A percentile compares a stretch with the other conserved stretches of the same genome.
Conservation (phyloP, 2,113 vertebrate genomes). For the Circaetus gallicus region DNA sequence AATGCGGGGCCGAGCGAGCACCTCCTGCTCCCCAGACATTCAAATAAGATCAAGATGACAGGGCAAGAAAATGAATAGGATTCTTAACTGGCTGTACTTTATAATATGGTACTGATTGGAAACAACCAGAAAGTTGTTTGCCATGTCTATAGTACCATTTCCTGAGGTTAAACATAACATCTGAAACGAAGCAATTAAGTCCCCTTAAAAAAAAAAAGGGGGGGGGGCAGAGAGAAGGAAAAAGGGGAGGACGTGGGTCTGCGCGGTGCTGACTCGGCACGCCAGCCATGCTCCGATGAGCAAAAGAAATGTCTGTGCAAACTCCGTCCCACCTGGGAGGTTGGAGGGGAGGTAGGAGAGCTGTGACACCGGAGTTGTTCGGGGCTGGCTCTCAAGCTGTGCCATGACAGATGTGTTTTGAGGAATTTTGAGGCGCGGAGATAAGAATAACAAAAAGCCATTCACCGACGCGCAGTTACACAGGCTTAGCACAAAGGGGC, state of each 20-base stretch:
- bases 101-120: constrained; percentile 81
- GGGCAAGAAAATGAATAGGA: constrained; percentile 79
- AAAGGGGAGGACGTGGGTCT: neutral
- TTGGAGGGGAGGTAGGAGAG: constrained; percentile 45
- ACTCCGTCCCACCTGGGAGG: constrained; percentile 60
- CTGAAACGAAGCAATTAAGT: constrained; percentile 88
- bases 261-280: constrained; percentile 5
- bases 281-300: constrained; percentile 43
- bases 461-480: constrained; percentile 29
- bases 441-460: constrained; percentile 63
- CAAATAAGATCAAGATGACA: constrained; percentile 86
- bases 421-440: constrained; percentile 56
- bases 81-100: constrained; percentile 78
- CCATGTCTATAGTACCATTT: constrained; percentile 84
- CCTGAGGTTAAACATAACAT: constrained; percentile 90
- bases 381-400: constrained; percentile 42
- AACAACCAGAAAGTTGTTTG: constrained; percentile 82
- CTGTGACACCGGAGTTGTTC: constrained; percentile 54
- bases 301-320: constrained; percentile 54
- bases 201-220: neutral
- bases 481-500: neutral
- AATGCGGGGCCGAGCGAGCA: constrained; percentile 68
- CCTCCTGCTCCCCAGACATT: constrained; percentile 80
- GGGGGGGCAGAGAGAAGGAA: neutral
- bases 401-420: constrained; percentile 62